These are phyloP conservation scores for Crocodylus rhombifer DNA, from an alignment of 2,797 vertebrate genomes.

Conservation along the genomic window DNA sequence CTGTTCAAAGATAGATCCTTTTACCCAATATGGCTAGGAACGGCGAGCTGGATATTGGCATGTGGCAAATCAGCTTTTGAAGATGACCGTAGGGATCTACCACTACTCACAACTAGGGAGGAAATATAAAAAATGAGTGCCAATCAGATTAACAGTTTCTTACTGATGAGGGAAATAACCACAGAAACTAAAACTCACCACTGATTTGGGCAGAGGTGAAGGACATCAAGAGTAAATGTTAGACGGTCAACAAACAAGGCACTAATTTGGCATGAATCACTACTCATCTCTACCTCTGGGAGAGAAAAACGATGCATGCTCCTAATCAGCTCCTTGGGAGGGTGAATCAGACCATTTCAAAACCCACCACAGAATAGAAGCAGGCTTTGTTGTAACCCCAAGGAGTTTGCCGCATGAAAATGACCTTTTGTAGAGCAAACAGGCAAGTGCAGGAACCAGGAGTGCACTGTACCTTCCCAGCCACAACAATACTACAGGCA, in stretches of 20 bases:
- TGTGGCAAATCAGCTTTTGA: background rate
- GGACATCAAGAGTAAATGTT: background rate
- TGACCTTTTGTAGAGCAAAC: background rate
- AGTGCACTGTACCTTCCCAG: background rate
- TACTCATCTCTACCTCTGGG: background rate
- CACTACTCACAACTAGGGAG: background rate
- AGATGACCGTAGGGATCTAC: background rate
- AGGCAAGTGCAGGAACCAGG: background rate
- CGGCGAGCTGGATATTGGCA: background rate
- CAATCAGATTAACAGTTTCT: background rate
- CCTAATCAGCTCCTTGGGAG: background rate
- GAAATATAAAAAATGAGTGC: background rate
- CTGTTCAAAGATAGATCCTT: background rate
- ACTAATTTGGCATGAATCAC: conserved; percentile 32
- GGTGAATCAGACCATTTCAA: background rate
- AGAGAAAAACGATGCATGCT: background rate
- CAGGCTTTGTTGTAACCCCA: background rate
- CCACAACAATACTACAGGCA: background rate
- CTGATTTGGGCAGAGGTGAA: background rate
- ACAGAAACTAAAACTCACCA: background rate
- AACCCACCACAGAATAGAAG: background rate
- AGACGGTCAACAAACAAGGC: conserved; percentile 18
- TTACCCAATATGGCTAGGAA: background rate
- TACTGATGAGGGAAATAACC: background rate
- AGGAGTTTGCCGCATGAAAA: fast-evolving